A percentile compares a stretch with the other conserved stretches of the same genome.
phyloP scores from a whole-genome alignment of 2,113 vertebrate genomes.

The Aldabrachelys gigantea region DNA sequence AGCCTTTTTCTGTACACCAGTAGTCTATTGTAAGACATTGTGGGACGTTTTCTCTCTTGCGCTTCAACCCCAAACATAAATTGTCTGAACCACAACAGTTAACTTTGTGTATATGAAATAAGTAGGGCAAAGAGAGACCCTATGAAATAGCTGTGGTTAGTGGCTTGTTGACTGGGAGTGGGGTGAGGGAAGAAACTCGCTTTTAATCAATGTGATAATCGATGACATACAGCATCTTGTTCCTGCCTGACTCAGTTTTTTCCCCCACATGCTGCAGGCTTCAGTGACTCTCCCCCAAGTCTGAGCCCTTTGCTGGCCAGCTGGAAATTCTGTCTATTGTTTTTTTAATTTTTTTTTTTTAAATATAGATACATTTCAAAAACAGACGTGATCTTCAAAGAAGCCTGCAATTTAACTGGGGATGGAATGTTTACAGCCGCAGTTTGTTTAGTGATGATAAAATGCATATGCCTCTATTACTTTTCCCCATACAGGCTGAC shows the following conservation, averaged over 20 bases:
- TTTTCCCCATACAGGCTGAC: background rate
- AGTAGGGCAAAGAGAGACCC: conserved; percentile 75
- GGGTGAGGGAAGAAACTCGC: conserved; percentile 75
- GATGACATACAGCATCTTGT: conserved; percentile 76
- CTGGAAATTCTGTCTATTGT: conserved; percentile 58
- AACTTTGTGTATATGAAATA: conserved; percentile 74
- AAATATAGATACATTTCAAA: conserved; percentile 62
- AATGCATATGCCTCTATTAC: conserved; percentile 44
- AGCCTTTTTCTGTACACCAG: conserved; percentile 34
- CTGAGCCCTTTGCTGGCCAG: conserved; percentile 6
- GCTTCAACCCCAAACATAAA: conserved; percentile 77
- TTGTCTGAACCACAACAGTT: conserved; percentile 81
- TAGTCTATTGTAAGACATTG: conserved; percentile 40
- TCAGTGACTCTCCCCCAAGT: background rate
- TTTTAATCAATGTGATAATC: conserved; percentile 92
- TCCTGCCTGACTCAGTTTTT: conserved; percentile 70
- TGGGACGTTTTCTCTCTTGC: conserved; percentile 35
- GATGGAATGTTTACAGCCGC: conserved; percentile 80
- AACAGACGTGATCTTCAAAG: conserved; percentile 77
- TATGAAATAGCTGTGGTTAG: conserved; percentile 85
- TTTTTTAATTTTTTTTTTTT: background rate
- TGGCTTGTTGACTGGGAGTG: conserved; percentile 74
- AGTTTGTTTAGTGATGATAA: conserved; percentile 82
- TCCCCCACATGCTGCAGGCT: conserved; percentile 45
- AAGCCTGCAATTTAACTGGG: conserved; percentile 82